Percentiles rank a stretch among this genome's conserved stretches.
Conservation (phyloP, 1,140 invertebrate genomes). For the Himalopsyche phryganea region DNA sequence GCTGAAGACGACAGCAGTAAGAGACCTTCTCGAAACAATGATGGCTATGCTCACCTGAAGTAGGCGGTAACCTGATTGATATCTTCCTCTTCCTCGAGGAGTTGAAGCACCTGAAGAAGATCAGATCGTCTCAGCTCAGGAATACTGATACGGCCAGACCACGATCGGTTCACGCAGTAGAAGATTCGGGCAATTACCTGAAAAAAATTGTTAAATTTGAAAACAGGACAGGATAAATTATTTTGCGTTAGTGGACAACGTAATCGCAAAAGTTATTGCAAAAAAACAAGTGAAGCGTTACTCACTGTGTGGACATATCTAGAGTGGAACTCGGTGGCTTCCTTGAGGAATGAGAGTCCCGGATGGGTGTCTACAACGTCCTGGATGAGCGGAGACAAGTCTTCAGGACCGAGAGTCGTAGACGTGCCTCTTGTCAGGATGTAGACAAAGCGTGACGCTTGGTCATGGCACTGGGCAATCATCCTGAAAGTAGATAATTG, state of each 20-base stretch:
- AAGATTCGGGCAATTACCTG: conserved; percentile 96
- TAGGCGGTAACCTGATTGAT: conserved; percentile 97
- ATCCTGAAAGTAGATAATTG: conserved; percentile 55
- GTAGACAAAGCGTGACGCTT: conserved; percentile 84
- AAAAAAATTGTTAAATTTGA: too few relatives aligned
- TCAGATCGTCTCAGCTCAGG: conserved; percentile 90
- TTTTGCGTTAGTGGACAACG: too few relatives aligned
- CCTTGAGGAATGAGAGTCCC: conserved; percentile 92
- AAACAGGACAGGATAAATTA: too few relatives aligned
- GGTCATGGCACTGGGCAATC: conserved; percentile 77
- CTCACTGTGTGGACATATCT: conserved; percentile 94
- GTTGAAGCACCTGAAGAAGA: conserved; percentile 70
- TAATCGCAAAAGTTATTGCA: too few relatives aligned
- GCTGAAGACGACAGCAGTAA: too few relatives aligned
- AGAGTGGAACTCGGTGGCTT: conserved; percentile 97
- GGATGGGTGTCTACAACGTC: conserved; percentile 99
- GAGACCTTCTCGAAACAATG: too few relatives aligned
- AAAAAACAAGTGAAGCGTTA: too few relatives aligned
- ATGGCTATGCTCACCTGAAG: conserved; percentile 86
- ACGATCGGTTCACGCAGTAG: conserved; percentile 96
- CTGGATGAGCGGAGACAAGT: conserved; percentile 90
- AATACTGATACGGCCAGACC: conserved; percentile 90
- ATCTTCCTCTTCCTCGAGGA: conserved; percentile 88
- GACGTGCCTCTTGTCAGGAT: conserved; percentile 70
- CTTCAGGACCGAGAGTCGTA: conserved; percentile 69